Conservation (phyloP, 1,140 invertebrate genomes). For the Aphelinus certus region DNA sequence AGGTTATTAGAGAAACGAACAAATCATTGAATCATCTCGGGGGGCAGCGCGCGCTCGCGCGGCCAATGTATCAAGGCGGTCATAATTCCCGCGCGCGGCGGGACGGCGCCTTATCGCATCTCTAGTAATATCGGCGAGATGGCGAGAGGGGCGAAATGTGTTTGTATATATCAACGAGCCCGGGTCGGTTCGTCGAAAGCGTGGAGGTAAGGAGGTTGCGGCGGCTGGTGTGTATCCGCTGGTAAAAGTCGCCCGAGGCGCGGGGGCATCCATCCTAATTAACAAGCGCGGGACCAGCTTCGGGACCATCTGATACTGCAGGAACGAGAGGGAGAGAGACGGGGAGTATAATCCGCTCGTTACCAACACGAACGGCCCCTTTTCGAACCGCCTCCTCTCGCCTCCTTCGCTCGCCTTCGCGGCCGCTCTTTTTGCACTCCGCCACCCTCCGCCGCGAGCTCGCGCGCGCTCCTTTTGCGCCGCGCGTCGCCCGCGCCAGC, state of each 20-base stretch:
- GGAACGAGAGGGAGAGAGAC: slow-evolving; percentile 22
- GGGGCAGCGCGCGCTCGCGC: no score
- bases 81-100: no score
- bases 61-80: no score
- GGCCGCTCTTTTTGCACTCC: background rate
- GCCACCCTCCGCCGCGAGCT: background rate
- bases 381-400: slow-evolving; percentile 26
- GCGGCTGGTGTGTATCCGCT: slow-evolving; percentile 55
- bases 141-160: no score
- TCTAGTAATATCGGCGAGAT: no score
- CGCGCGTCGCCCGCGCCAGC: slow-evolving; percentile 9
- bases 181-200: slow-evolving; percentile 45
- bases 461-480: slow-evolving; percentile 10
- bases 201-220: slow-evolving; percentile 27
- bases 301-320: slow-evolving; percentile 60
- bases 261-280: slow-evolving; percentile 62
- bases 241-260: slow-evolving; percentile 64
- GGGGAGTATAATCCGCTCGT: slow-evolving; percentile 61
- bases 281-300: slow-evolving; percentile 61
- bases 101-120: no score
- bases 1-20: no score
- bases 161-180: no score
- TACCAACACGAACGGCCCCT: slow-evolving; percentile 59
- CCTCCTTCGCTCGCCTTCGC: slow-evolving; percentile 37
- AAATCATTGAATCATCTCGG: no score